A percentile compares a stretch with the other conserved stretches of the same genome.
Conservation (phyloP, 2,113 vertebrate species). For the Eonycteris spelaea region DNA sequence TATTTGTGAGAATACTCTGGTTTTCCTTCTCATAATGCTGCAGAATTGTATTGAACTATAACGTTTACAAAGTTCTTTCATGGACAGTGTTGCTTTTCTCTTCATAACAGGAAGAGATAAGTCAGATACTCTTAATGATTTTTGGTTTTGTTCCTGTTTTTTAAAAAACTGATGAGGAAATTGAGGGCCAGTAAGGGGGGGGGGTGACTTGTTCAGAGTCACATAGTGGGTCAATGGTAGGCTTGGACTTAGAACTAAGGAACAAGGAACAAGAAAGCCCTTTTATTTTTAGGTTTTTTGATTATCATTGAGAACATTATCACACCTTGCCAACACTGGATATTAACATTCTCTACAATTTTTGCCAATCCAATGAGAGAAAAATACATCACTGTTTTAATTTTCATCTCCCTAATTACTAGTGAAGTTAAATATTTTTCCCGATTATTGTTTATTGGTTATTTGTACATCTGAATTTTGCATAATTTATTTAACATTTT, state of each 20-base stretch:
- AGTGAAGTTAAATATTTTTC: background rate
- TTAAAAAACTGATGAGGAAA: background rate
- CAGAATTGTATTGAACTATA: background rate
- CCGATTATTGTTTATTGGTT: background rate
- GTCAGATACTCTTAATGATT: background rate
- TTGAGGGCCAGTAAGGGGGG: background rate
- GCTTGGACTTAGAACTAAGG: background rate
- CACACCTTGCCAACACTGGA: background rate
- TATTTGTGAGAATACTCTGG: slow-evolving; percentile 12
- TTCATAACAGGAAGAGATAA: background rate
- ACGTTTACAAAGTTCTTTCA: background rate
- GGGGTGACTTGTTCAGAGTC: background rate
- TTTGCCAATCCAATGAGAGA: background rate
- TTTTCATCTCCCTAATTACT: slow-evolving; percentile 10
- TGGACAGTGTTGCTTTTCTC: background rate
- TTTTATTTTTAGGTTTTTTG: slow-evolving; percentile 28
- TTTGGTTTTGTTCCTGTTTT: background rate
- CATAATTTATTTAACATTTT: slow-evolving; percentile 25
- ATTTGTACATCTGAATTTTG: slow-evolving; percentile 3
- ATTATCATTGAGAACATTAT: background rate
- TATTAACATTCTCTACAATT: background rate
- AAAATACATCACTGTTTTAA: background rate
- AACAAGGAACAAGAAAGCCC: background rate
- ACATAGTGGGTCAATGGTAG: background rate
- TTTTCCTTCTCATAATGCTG: slow-evolving; percentile 34